Evolutionary conservation across 1,140 invertebrate species (phyloP).

Genomic region (Psilanteris sp.): DNA sequence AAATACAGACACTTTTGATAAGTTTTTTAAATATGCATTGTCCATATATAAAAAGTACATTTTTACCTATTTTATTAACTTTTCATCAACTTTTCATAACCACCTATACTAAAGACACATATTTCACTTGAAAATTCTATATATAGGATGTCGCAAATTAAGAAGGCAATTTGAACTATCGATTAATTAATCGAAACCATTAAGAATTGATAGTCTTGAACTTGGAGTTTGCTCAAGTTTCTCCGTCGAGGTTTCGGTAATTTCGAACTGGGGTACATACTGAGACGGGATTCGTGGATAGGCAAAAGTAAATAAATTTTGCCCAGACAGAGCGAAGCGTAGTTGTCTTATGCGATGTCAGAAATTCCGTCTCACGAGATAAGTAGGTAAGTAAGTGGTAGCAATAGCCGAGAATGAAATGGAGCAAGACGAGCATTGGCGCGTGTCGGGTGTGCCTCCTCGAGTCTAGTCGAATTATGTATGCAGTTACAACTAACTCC

Average conservation of each 20-base stretch:
- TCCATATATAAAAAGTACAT: no score
- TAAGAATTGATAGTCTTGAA: not conserved
- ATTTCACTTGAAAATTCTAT: no score
- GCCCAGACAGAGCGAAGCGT: conserved; percentile 3
- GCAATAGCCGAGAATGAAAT: conserved; percentile 76
- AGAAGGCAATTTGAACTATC: no score
- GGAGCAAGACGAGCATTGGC: conserved; percentile 79
- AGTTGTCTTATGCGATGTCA: conserved; percentile 61
- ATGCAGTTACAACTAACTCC: conserved; percentile 32
- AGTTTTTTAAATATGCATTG: no score
- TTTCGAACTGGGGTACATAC: not conserved
- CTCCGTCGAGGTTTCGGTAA: not conserved
- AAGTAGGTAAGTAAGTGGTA: conserved; percentile 78
- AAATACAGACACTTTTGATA: no score
- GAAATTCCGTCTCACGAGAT: conserved; percentile 74
- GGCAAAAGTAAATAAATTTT: not conserved
- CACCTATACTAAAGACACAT: no score
- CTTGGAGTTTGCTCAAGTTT: not conserved
- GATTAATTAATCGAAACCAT: not conserved
- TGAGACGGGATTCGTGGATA: not conserved
- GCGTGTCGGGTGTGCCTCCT: conserved; percentile 78
- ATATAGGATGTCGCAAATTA: no score
- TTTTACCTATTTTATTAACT: no score
- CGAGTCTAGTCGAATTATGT: conserved; percentile 54
- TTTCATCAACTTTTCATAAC: no score